Evolutionary conservation across 2,113 vertebrate genomes (phyloP), one percentile per base, ranked within the genome.

Genomic region (Pipra filicauda): DNA sequence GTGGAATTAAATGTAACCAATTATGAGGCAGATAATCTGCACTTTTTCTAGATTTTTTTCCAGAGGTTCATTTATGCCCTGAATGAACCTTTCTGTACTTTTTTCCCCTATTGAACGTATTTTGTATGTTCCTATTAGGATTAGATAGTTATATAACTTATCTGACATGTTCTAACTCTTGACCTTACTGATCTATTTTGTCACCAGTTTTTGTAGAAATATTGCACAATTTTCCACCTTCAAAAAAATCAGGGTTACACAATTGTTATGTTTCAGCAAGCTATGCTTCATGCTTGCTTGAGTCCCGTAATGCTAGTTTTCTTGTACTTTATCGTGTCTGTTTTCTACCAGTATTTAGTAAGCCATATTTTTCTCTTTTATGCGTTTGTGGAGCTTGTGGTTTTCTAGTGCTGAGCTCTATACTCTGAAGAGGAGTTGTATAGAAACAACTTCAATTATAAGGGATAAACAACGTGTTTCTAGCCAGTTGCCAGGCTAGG

Each of bases 1-100:
- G 39, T 65, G 24, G 71, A 93, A 92, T 80, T 80, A 84, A 92
- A 52, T 73, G 27, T 28, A 79, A 44, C 18, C 44, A 85, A 43
- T 92, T 75, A 88, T n/a, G 33, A 79, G 54, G 52, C 10, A 52
- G 22, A 49, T 59, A 27, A 88, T 51, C 30, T 69, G 61, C 31
- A 46, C 67, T 72, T 74, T 84, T 91, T 79, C 16, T 44, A 44
- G 9, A 22, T 19, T 49, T 84, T 89, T 72, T 66, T 16, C 22
- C 61, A 51, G 24, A 71, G 35, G 10, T 35, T 80, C n/a, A 23
- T 18, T 92, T 75, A 46, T 46, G 8, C 12, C 6, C 7, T 62
- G 55, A 51, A 54, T 2, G 9, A 85, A 5, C 8, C 10, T 54
- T 84, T 89, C 21, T 73, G 19, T 27, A 15, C 3, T 49, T 77